A percentile compares a stretch with the other conserved stretches of the same genome.
phyloP scores from a whole-genome alignment of 2,797 vertebrate species.

The Sardinella longiceps region DNA sequence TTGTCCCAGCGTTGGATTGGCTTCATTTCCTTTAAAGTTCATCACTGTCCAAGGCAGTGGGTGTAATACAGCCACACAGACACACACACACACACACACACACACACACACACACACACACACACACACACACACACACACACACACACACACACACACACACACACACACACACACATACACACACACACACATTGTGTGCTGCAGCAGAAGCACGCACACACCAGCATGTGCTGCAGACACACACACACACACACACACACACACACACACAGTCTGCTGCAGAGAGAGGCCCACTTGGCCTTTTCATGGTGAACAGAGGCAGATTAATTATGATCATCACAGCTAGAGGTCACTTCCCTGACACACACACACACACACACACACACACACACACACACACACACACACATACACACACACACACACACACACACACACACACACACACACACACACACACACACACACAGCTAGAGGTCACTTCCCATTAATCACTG shows the following conservation, averaged over 20 bases:
- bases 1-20: no score
- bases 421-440: no score
- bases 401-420: no score
- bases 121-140: no score
- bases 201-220: background rate
- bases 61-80: no score
- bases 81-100: no score
- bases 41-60: no score
- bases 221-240: background rate
- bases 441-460: no score
- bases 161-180: background rate
- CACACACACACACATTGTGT: background rate
- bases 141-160: background rate
- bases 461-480: constrained; percentile 64
- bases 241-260: background rate
- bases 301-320: constrained; percentile 59
- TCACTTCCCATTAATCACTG: constrained; percentile 75
- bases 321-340: constrained; percentile 69
- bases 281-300: constrained; percentile 44
- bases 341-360: constrained; percentile 69
- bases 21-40: no score
- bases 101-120: no score
- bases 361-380: constrained; percentile 14
- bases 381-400: background rate
- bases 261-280: background rate